These are phyloP conservation scores for Cinclus mexicanus DNA, from an alignment of 2,113 vertebrate species.

Conservation along the genomic window DNA sequence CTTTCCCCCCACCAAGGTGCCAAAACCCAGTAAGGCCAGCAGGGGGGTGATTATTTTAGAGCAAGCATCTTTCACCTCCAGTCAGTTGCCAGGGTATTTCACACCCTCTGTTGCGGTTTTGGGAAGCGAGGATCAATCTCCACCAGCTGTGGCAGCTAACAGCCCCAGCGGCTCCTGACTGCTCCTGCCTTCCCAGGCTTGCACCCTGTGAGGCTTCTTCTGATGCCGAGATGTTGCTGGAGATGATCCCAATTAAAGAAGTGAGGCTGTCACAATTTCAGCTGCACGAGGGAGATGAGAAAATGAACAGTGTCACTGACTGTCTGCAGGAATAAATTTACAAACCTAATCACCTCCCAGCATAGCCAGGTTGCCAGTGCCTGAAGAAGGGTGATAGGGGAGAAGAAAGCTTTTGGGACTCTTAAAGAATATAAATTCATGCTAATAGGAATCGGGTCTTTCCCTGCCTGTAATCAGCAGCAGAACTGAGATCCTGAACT, in stretches of 20 bases:
- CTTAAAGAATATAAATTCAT: slow-evolving; percentile 35
- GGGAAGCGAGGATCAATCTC: not conserved
- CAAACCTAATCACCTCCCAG: slow-evolving; percentile 55
- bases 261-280: not conserved
- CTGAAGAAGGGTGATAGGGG: slow-evolving; percentile 3
- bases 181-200: not conserved
- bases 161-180: not conserved
- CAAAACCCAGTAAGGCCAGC: not conserved
- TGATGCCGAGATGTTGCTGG: not conserved
- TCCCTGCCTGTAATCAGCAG: slow-evolving; percentile 16
- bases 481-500: slow-evolving; percentile 6
- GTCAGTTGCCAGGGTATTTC: not conserved
- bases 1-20: rapidly evolving
- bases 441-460: not conserved
- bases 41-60: not conserved
- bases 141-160: not conserved
- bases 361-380: slow-evolving; percentile 1
- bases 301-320: slow-evolving; percentile 5
- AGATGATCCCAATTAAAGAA: slow-evolving; percentile 20
- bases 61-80: not conserved
- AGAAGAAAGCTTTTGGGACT: slow-evolving; percentile 24
- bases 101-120: not conserved
- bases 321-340: slow-evolving; percentile 39
- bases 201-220: not conserved
- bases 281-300: not conserved